phyloP scores from a whole-genome alignment of 2,113 vertebrate species.

The Platichthys flesus region DNA sequence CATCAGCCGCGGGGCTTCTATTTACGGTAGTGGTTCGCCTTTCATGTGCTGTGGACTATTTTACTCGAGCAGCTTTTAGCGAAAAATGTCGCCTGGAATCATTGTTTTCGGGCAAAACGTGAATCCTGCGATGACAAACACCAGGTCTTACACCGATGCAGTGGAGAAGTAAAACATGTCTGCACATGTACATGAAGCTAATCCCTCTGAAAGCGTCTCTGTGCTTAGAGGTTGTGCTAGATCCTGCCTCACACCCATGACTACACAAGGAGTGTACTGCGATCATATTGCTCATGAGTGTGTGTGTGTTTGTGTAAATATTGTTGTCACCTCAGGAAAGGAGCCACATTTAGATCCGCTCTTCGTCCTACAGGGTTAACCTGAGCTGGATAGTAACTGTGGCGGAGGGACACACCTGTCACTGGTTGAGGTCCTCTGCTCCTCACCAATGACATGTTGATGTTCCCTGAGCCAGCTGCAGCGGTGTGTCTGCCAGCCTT shows the following conservation, averaged over 20 bases:
- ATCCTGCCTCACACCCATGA: neutral
- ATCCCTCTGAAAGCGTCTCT: neutral
- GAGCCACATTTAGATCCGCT: slow-evolving; percentile 9
- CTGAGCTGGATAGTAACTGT: slow-evolving; percentile 13
- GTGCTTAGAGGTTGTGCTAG: neutral
- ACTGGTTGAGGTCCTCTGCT: slow-evolving; percentile 44
- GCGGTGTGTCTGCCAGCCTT: neutral
- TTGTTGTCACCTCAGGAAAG: neutral
- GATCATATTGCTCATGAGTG: neutral
- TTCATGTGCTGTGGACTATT: slow-evolving; percentile 68
- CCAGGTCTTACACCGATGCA: neutral
- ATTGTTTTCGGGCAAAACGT: neutral
- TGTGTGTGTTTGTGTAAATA: neutral
- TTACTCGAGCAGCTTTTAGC: slow-evolving; percentile 20
- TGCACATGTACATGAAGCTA: neutral
- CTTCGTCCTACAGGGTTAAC: slow-evolving; percentile 37
- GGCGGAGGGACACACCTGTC: slow-evolving; percentile 74
- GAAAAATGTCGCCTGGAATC: neutral
- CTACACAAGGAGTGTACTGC: neutral
- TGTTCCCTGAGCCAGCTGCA: slow-evolving; percentile 51
- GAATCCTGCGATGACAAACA: neutral
- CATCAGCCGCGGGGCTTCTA: slow-evolving; percentile 56
- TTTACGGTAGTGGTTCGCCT: slow-evolving; percentile 76
- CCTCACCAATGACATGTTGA: slow-evolving; percentile 61
- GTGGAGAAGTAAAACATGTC: neutral